A percentile compares a stretch with the other conserved stretches of the same genome.
Evolutionary conservation across 2,888 invertebrate genomes (phyloP).

Genomic region (Helobdella robusta): DNA sequence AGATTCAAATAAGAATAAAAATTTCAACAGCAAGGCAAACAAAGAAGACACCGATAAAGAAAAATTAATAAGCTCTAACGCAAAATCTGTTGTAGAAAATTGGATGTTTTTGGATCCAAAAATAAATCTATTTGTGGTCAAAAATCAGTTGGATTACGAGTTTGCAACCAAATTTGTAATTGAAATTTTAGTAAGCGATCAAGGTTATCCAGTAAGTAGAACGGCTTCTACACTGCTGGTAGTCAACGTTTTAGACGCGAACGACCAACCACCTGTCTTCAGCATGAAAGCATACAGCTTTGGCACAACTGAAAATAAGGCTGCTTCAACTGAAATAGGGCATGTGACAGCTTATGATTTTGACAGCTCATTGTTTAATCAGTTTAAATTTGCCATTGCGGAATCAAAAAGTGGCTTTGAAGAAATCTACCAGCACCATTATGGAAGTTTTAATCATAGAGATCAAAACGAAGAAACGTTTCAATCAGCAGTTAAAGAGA

Average conservation of each 20-base stretch:
- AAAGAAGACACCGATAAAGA: background rate
- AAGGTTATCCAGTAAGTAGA: constrained; percentile 17
- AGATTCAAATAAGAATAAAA: background rate
- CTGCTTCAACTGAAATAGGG: constrained; percentile 28
- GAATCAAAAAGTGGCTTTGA: background rate
- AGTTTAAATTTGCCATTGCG: constrained; percentile 24
- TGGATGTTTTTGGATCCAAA: constrained; percentile 6
- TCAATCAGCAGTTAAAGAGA: no score
- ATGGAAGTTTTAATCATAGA: no score
- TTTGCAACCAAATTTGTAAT: constrained; percentile 21
- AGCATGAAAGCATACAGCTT: constrained; percentile 20
- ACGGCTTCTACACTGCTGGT: constrained; percentile 23
- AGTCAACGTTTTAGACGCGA: constrained; percentile 26
- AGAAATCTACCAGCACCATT: background rate
- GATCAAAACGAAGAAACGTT: no score
- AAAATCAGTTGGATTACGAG: constrained; percentile 25
- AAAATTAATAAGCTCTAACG: no score
- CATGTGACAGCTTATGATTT: constrained; percentile 26
- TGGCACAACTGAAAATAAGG: constrained; percentile 25
- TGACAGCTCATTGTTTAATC: constrained; percentile 25
- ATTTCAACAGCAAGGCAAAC: background rate
- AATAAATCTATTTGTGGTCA: constrained; percentile 2
- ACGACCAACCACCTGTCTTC: constrained; percentile 29
- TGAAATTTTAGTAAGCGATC: constrained; percentile 25
- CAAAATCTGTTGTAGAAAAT: background rate